Percentiles rank a stretch among this genome's conserved stretches.
phyloP scores from a whole-genome alignment of 2,797 vertebrate species.

The Cossypha dichroa region DNA sequence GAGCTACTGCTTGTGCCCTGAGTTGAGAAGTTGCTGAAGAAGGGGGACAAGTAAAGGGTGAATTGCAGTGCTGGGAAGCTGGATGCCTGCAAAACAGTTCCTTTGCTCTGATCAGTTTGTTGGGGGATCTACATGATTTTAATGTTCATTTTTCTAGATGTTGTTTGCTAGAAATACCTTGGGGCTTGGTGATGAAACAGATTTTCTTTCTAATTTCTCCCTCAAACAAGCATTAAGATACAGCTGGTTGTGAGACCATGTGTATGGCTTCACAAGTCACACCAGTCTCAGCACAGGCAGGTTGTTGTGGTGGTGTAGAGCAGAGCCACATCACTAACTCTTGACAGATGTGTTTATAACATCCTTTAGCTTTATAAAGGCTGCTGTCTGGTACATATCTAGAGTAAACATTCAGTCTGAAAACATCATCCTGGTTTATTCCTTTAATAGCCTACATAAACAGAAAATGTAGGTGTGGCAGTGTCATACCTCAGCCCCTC shows the following conservation, averaged over 20 bases:
- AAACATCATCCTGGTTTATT: background rate
- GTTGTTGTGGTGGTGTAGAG: background rate
- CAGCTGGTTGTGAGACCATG: background rate
- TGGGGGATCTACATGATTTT: background rate
- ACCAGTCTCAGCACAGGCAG: background rate
- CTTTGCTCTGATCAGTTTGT: background rate
- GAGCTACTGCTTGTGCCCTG: background rate
- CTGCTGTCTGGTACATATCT: background rate
- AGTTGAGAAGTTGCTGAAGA: background rate
- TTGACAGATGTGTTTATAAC: background rate
- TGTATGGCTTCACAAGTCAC: background rate
- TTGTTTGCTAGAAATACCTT: background rate
- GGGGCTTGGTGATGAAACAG: background rate
- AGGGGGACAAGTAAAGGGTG: background rate
- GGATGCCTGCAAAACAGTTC: background rate
- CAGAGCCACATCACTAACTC: background rate
- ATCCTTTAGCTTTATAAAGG: background rate
- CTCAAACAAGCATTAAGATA: background rate
- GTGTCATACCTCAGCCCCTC: background rate
- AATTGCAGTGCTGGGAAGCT: background rate
- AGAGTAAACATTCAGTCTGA: background rate
- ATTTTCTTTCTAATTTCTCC: background rate
- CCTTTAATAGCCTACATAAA: background rate
- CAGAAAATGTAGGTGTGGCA: background rate
- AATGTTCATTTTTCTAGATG: background rate